Conservation (phyloP, 37 sponge, comb jelly and placozoan species). For the Halisarca cf. caerulea region DNA sequence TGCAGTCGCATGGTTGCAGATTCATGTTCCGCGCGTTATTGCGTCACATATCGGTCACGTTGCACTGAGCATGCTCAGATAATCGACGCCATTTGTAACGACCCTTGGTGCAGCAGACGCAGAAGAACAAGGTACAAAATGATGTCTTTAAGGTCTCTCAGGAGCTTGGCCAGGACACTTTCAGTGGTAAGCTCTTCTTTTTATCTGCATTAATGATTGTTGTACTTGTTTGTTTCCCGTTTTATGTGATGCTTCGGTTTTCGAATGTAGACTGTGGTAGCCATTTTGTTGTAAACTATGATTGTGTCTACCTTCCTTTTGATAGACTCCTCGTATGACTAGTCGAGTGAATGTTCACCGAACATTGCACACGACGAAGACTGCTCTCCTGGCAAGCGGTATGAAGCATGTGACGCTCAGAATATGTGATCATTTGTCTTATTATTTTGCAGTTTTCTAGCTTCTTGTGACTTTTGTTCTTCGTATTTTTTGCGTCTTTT, state of each 20-base stretch:
- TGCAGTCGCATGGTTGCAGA: too few species aligned
- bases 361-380: not conserved
- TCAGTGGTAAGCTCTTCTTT: not conserved
- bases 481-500: too few species aligned
- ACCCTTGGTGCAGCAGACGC: not conserved
- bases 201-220: too few species aligned
- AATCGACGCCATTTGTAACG: slow-evolving; percentile 15
- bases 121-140: not conserved
- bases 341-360: not conserved
- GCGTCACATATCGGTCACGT: not conserved
- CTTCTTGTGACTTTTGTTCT: too few species aligned
- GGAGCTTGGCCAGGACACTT: slow-evolving; percentile 23
- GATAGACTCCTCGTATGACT: not conserved
- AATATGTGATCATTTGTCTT: too few species aligned
- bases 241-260: not conserved
- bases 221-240: too few species aligned
- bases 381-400: slow-evolving; percentile 3
- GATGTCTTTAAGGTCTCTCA: slow-evolving; percentile 53
- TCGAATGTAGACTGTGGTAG: not conserved
- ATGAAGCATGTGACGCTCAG: too few species aligned
- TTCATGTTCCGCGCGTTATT: too few species aligned
- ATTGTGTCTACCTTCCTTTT: not conserved
- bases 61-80: slow-evolving; percentile 22
- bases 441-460: too few species aligned
- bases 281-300: not conserved